Conservation (phyloP, 2,888 invertebrate species). For the Acholoe squamosa region DNA sequence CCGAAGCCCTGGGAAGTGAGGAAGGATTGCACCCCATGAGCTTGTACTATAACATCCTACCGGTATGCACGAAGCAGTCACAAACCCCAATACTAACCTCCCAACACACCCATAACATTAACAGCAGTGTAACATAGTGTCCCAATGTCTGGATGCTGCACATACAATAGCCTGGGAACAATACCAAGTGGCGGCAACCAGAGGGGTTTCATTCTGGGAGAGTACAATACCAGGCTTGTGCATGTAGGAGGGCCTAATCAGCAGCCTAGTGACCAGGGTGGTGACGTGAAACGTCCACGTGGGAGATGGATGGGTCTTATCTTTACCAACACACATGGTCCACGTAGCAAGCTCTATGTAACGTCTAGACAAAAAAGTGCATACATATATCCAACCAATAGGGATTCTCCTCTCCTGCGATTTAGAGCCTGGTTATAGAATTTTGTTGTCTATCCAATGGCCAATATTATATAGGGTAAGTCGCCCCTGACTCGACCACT, state of each 20-base stretch:
- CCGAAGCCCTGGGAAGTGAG: too few relatives aligned
- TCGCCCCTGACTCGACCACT: too few relatives aligned
- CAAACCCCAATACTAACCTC: not conserved
- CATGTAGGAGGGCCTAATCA: not conserved
- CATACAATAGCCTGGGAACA: not conserved
- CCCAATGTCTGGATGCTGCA: not conserved
- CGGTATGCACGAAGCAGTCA: not conserved
- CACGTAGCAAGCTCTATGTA: not conserved
- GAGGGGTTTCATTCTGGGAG: not conserved
- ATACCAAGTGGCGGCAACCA: not conserved
- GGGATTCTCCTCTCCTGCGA: too few relatives aligned
- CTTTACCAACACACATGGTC: not conserved
- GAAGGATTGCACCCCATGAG: not conserved
- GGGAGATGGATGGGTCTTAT: slow-evolving; percentile 2
- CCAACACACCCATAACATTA: not conserved
- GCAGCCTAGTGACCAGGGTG: not conserved
- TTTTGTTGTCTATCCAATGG: too few relatives aligned
- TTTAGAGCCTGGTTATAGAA: too few relatives aligned
- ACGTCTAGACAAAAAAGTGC: slow-evolving; percentile 6
- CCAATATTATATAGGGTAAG: too few relatives aligned
- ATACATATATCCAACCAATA: not conserved
- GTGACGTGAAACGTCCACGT: not conserved
- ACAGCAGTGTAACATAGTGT: not conserved
- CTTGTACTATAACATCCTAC: not conserved
- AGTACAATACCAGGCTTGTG: not conserved